phyloP scores from a whole-genome alignment of 2,113 vertebrate species.

The Chinchilla lanigera region DNA sequence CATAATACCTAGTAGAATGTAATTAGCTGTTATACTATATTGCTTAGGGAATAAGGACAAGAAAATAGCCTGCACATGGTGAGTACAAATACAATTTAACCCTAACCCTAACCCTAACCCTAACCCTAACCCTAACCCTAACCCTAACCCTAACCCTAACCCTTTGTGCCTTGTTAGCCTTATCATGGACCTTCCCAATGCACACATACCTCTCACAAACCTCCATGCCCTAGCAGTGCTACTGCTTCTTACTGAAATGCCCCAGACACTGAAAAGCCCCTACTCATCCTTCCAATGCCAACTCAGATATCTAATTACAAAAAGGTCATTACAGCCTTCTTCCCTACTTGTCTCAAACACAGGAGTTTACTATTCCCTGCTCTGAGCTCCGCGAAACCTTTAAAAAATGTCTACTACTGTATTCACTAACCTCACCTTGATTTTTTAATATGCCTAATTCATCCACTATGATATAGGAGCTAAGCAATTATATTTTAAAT shows the following conservation, averaged over 20 bases:
- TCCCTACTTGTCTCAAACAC: conserved; percentile 21
- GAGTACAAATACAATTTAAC: neutral
- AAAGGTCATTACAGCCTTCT: neutral
- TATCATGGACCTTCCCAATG: neutral
- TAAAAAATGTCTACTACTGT: conserved; percentile 18
- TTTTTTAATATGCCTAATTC: neutral
- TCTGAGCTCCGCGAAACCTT: neutral
- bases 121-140: too few relatives aligned
- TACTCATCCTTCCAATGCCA: conserved; percentile 29
- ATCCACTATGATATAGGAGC: neutral
- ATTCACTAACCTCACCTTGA: neutral
- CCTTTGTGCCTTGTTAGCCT: neutral
- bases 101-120: too few relatives aligned
- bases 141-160: too few relatives aligned
- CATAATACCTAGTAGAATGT: neutral
- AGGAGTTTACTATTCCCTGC: neutral
- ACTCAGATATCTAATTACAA: conserved; percentile 6
- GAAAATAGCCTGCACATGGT: neutral
- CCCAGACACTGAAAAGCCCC: neutral
- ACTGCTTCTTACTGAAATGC: neutral
- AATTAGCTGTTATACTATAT: neutral
- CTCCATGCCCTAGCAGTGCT: neutral
- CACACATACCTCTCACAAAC: neutral
- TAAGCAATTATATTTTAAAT: neutral
- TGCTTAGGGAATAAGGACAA: neutral